Evolutionary conservation across 30 jellyfish, hydroid and myxozoan species (phyloP).

Genomic region (Cassiopea xamachana): DNA sequence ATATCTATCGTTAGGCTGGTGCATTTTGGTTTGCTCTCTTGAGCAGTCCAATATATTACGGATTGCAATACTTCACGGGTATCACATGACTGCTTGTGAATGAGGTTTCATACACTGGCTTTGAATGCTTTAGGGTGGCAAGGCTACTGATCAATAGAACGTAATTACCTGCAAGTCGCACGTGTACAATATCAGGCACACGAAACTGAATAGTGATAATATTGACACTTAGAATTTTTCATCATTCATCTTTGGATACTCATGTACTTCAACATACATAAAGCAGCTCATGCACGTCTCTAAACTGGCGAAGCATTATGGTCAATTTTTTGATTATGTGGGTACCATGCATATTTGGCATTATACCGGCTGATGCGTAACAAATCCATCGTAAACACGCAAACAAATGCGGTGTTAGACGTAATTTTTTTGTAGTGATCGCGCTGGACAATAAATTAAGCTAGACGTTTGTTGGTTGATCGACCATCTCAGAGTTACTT

Average conservation of each 20-base stretch:
- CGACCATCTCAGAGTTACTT: no score
- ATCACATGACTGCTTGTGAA: not conserved
- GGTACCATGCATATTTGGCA: constrained; percentile 36
- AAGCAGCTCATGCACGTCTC: not conserved
- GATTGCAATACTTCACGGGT: no score
- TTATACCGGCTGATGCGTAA: constrained; percentile 42
- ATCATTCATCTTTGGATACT: not conserved
- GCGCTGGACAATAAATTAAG: not conserved
- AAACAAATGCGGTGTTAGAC: constrained; percentile 38
- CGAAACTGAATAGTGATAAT: not conserved
- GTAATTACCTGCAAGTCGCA: constrained; percentile 19
- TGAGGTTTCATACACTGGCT: not conserved
- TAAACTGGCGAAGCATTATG: not conserved
- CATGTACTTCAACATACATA: not conserved
- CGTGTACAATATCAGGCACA: not conserved
- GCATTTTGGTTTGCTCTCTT: no score
- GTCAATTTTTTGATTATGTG: not conserved
- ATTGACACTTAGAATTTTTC: not conserved
- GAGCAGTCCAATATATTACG: no score
- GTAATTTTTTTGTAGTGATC: not conserved
- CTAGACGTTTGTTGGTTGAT: not conserved
- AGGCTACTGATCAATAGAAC: not conserved
- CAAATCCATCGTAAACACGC: constrained; percentile 44
- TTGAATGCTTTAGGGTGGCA: constrained; percentile 11
- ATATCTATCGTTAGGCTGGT: no score